Base-by-base conservation (phyloP, 2,888 invertebrate genomes). In the Spilosoma lubricipeda region DNA sequence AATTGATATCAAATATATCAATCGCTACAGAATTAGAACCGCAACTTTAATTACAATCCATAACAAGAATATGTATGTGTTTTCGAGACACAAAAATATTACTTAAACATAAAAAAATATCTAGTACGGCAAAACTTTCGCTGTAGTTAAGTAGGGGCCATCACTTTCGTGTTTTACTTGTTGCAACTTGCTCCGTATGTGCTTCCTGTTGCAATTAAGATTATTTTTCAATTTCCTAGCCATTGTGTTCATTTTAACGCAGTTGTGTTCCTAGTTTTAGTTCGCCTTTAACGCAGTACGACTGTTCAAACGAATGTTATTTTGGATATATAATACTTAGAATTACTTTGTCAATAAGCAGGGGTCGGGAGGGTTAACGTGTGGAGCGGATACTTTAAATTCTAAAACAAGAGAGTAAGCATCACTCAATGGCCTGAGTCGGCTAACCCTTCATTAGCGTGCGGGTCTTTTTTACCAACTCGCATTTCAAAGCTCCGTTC, bases 401-500 rank as follows among this genome's bases (percentile, higher is more conserved):
- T n/a, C 67, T 36, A 69, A 63, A 80, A 77, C 80, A 76, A 77
- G 74, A 70, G 64, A 70, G 75, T 73, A 76, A 75, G 75, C 70
- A 78, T 76, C 71, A 72, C 77, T 82, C 81, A 78, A 82, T 82
- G 73, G 74, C 67, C 78, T 79, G 64, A 76, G 85, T 74, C 83
- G 84, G 81, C 89, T 89, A 93, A 92, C 93, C 92, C 93, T 93
- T 94, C 93, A 93, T 94, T 94, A 94, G 92, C 85, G 84, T 87
- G 77, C 83, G 90, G 90, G 86, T 91, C 89, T 91, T 91, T 90
- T 92, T 90, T 87, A 88, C 89, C 89, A 86, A 80, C 85, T 82
- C 86, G 89, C 87, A 88, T 92, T 92, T 91, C 89, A 93, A 91
- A 92, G 90, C 88, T 82, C 87, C 89, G 92, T 92, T 92, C 93